These are phyloP conservation scores for Seriola rivoliana DNA, from an alignment of 2,113 vertebrate species.

Conservation along the genomic window DNA sequence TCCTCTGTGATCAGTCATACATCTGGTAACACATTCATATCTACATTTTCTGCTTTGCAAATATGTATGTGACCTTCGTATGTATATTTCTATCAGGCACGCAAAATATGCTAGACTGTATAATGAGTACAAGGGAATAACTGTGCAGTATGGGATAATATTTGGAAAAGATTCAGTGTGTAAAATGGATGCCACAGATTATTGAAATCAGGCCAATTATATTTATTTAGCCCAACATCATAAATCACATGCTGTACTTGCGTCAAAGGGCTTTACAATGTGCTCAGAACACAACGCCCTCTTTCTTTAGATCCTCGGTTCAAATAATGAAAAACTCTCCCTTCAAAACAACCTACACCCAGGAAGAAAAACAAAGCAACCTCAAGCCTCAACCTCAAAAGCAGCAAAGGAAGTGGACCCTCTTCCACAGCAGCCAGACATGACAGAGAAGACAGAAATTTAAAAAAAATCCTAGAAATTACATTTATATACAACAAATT, in stretches of 20 bases:
- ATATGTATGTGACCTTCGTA: neutral
- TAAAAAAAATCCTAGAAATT: too few species aligned
- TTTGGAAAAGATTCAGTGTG: neutral
- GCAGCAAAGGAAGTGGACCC: neutral
- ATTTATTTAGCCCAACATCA: too few species aligned
- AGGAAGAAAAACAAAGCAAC: neutral
- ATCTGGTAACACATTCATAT: conserved; percentile 26
- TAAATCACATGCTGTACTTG: neutral
- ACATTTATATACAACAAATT: too few species aligned
- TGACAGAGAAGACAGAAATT: too few species aligned
- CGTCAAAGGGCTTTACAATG: neutral
- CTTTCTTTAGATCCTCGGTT: neutral
- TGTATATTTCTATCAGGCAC: neutral
- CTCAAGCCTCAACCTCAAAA: neutral
- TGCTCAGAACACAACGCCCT: neutral
- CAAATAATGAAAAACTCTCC: neutral
- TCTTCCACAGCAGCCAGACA: too few species aligned
- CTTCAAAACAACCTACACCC: too few species aligned
- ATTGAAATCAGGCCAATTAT: neutral
- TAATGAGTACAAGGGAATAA: neutral
- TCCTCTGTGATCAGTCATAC: conserved; percentile 32
- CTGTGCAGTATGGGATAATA: neutral
- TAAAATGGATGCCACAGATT: neutral
- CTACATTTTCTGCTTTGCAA: conserved; percentile 7
- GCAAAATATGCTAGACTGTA: neutral